Base-by-base conservation (phyloP, 92 coral and sea anemone species). In the Scolanthus callimorphus region DNA sequence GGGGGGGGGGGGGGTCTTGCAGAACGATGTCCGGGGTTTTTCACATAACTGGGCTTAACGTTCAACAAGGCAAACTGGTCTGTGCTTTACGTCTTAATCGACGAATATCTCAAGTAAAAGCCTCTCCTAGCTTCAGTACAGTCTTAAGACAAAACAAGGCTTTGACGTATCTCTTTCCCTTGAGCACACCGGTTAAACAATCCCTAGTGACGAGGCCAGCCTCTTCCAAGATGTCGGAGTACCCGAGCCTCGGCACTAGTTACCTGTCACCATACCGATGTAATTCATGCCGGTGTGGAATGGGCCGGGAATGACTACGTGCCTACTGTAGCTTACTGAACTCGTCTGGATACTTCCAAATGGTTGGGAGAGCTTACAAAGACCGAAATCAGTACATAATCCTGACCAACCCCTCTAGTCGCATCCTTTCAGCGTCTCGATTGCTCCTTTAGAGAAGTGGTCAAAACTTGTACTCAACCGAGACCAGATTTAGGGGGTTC, bases 301-400 rank as follows among this genome's bases (percentile, higher is more conserved):
- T 15, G 83, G 79, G 11, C 88, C 78, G 59, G 50, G 51, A 27
- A 72, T 58, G 19, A 39, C 17, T 1, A 80, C 81, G 73, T 81
- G 82, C 12, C 48, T 51, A 6, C 70, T 65, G 41, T 74, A 79
- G 2, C 25, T 39, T 3, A n/a, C n/a, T n/a, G n/a, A n/a, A n/a
- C n/a, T n/a, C n/a, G n/a, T 59, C 70, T 72, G 86, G 81, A 49
- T 57, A 73, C 57, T 49, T 43, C 86, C 81, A 80, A 21, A 73
- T 80, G 65, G 74, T 59, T 1, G 86, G 81, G 2, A 66, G 77
- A 1, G 82, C 82, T 21, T 74, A 63, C 71, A 80, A 59, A 37
- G 81, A 80, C 15, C 37, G 67, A 62, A 27, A 2, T 52, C 31
- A 63, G 28, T 10, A 63, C 63, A 30, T 70, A 82, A 34, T 39